Evolutionary conservation across 2,797 vertebrate species (phyloP).

Genomic region (Lacerta bilineata): DNA sequence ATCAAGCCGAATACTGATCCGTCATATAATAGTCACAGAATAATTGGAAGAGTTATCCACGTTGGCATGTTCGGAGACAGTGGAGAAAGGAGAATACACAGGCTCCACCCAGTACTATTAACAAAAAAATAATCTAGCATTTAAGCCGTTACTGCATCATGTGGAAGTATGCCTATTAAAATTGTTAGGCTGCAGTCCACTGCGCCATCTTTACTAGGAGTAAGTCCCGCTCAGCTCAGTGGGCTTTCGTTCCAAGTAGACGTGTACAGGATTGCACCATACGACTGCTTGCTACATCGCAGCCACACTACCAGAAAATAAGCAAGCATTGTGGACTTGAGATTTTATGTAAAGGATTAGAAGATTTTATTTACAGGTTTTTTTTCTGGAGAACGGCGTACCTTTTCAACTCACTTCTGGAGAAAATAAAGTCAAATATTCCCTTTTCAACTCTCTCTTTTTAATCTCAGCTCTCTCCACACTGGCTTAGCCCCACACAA

Average conservation of each 20-base stretch:
- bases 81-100: slow-evolving; percentile 6
- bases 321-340: neutral
- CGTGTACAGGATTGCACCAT: rapidly evolving
- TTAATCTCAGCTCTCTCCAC: neutral
- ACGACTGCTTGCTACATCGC: neutral
- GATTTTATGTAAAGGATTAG: neutral
- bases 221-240: neutral
- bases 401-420: neutral
- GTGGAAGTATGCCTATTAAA: slow-evolving; percentile 28
- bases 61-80: slow-evolving; percentile 8
- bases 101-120: slow-evolving; percentile 48
- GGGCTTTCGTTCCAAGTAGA: neutral
- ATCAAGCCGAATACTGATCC: slow-evolving; percentile 54
- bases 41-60: slow-evolving; percentile 52
- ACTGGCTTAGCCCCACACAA: neutral
- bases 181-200: neutral
- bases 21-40: slow-evolving; percentile 33
- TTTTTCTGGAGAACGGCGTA: neutral
- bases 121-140: slow-evolving; percentile 43
- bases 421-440: neutral
- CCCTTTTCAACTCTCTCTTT: neutral
- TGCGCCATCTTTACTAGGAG: neutral
- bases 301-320: neutral
- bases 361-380: neutral
- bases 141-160: slow-evolving; percentile 35